These are phyloP conservation scores for Chaetops frenatus DNA, from an alignment of 2,113 vertebrate species.

Conservation along the genomic window DNA sequence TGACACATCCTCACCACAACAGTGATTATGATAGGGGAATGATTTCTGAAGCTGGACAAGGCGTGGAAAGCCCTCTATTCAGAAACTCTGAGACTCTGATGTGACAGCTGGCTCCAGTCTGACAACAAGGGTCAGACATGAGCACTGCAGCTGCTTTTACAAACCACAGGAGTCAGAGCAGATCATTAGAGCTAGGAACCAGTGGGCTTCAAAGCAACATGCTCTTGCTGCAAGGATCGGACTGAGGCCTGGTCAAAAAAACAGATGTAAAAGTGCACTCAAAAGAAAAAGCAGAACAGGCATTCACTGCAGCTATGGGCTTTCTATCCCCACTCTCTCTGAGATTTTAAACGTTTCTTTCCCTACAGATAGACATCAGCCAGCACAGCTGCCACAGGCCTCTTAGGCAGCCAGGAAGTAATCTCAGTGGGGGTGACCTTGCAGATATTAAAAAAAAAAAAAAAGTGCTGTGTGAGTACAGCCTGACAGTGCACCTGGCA, in stretches of 20 bases:
- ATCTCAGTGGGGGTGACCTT: not conserved
- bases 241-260: not conserved
- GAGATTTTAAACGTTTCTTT: not conserved
- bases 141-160: not conserved
- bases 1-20: not conserved
- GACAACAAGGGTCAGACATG: not conserved
- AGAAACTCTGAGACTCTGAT: not conserved
- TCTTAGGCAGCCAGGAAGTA: not conserved
- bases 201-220: accelerated
- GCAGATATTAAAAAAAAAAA: not conserved
- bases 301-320: not conserved
- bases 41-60: not conserved
- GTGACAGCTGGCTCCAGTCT: not conserved
- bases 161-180: not conserved
- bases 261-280: not conserved
- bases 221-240: accelerated
- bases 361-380: not conserved
- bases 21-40: not conserved
- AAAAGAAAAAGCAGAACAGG: not conserved
- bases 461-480: not conserved
- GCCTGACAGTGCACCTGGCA: not conserved
- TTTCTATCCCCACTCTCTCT: not conserved
- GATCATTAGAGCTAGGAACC: not conserved
- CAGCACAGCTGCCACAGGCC: not conserved
- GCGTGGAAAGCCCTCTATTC: not conserved